phyloP scores from a whole-genome alignment of 2,888 invertebrate species.

The Cephus runcator region DNA sequence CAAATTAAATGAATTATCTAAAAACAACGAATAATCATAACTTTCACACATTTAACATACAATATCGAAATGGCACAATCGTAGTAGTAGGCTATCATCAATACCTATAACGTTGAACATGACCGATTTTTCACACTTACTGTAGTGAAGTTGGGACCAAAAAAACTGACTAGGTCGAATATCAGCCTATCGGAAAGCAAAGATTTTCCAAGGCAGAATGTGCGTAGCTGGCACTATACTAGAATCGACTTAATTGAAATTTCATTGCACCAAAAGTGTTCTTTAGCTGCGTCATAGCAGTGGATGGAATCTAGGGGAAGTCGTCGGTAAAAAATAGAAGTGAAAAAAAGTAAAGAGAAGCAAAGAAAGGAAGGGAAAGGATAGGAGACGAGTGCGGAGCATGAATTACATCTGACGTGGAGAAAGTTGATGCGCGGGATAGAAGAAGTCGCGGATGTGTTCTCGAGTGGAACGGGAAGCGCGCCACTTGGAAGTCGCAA shows the following conservation, averaged over 20 bases:
- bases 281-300: conserved; percentile 18
- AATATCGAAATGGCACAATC: neutral
- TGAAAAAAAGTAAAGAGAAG: neutral
- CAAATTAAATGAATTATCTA: neutral
- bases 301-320: neutral
- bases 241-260: conserved; percentile 37
- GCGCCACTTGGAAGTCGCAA: neutral
- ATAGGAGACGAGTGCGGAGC: neutral
- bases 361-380: neutral
- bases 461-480: neutral
- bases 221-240: conserved; percentile 26
- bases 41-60: neutral
- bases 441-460: neutral
- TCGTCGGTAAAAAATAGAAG: neutral
- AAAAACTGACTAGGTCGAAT: conserved; percentile 30
- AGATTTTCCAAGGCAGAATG: neutral
- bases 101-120: neutral
- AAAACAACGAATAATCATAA: neutral
- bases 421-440: neutral
- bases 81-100: neutral
- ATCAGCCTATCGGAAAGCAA: conserved; percentile 34
- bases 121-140: conserved; percentile 37
- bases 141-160: conserved; percentile 24
- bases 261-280: conserved; percentile 41
- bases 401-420: neutral